A percentile compares a stretch with the other conserved stretches of the same genome.
Conservation (phyloP, 92 coral and sea anemone genomes). For the Bergia sp. region DNA sequence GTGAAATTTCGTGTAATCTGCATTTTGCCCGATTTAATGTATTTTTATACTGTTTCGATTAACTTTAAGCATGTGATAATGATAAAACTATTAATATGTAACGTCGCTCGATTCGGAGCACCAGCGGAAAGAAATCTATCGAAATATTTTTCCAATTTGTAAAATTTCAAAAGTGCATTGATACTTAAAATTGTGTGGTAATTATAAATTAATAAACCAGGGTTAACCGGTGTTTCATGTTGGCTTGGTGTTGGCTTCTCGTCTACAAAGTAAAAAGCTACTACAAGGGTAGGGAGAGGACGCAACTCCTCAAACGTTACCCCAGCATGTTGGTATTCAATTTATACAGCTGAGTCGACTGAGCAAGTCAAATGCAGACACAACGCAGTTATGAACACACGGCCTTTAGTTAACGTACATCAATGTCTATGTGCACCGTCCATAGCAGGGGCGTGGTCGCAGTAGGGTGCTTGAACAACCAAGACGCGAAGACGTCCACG, state of each 20-base stretch:
- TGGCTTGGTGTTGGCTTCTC: neutral
- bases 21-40: neutral
- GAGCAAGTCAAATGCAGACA: no score
- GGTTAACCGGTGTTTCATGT: slow-evolving; percentile 30
- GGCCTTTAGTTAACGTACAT: no score
- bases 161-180: slow-evolving; percentile 37
- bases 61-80: slow-evolving; percentile 37
- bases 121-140: slow-evolving; percentile 9
- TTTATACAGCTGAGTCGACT: no score
- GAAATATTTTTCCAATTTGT: slow-evolving; percentile 41
- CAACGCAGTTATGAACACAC: no score
- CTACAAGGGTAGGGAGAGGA: no score
- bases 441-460: no score
- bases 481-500: no score
- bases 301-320: no score
- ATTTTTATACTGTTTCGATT: slow-evolving; percentile 1
- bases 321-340: no score
- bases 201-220: slow-evolving; percentile 39
- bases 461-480: no score
- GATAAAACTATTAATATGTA: neutral
- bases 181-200: slow-evolving; percentile 42
- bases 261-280: no score
- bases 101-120: slow-evolving; percentile 16
- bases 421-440: no score
- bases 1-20: slow-evolving; percentile 23